Evolutionary conservation across 2,797 vertebrate genomes (phyloP).

Genomic region (Heteromormyrus szaboi): DNA sequence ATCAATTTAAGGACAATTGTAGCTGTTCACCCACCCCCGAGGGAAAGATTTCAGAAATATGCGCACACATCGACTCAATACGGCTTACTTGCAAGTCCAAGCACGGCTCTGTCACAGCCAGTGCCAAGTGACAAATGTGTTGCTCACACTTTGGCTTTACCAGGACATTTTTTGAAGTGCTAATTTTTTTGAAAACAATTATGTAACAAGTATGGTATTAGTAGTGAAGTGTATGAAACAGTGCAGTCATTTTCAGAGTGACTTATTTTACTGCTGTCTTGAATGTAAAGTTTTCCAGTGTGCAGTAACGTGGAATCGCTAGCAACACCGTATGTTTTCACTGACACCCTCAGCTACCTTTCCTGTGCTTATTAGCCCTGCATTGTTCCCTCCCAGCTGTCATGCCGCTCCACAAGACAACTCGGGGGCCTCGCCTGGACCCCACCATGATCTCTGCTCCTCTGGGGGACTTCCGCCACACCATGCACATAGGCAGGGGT

Average conservation of each 20-base stretch:
- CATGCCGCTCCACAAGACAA: slow-evolving; percentile 85
- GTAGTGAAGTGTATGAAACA: not conserved
- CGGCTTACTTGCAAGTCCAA: slow-evolving; percentile 64
- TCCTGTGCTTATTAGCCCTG: not conserved
- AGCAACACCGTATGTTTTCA: not conserved
- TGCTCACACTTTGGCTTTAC: slow-evolving; percentile 52
- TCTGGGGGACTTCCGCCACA: slow-evolving; percentile 82
- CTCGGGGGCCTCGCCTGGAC: slow-evolving; percentile 68
- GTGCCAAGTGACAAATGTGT: slow-evolving; percentile 43
- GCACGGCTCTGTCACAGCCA: slow-evolving; percentile 55
- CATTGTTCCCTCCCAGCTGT: slow-evolving; percentile 29
- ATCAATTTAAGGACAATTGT: not conserved
- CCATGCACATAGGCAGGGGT: slow-evolving; percentile 87
- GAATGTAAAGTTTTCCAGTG: not conserved
- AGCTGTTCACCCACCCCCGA: slow-evolving; percentile 39
- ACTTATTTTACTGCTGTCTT: not conserved
- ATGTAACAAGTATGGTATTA: not conserved
- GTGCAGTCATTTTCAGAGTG: not conserved
- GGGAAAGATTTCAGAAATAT: slow-evolving; percentile 56
- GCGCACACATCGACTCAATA: slow-evolving; percentile 53
- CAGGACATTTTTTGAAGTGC: slow-evolving; percentile 5
- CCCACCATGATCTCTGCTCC: slow-evolving; percentile 80
- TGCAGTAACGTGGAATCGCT: not conserved
- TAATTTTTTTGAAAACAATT: not conserved
- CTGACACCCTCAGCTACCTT: not conserved